These are phyloP conservation scores for Eumerus sabulonum DNA, from an alignment of 2,888 invertebrate genomes.

Conservation along the genomic window DNA sequence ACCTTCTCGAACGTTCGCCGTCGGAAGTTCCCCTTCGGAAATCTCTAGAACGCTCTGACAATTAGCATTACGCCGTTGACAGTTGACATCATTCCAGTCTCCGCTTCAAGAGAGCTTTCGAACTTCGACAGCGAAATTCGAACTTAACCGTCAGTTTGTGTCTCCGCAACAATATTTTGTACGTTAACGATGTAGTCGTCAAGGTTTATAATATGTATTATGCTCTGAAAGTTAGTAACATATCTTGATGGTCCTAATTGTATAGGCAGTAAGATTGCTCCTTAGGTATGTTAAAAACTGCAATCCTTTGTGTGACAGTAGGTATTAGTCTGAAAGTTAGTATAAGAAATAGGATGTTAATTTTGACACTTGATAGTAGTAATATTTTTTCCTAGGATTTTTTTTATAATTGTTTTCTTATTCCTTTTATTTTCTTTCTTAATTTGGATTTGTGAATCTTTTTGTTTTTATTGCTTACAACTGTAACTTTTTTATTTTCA, in stretches of 20 bases:
- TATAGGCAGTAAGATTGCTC: constrained; percentile 17
- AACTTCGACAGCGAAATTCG: too few species aligned
- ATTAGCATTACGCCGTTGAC: too few species aligned
- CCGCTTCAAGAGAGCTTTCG: too few species aligned
- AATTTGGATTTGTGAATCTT: constrained; percentile 7
- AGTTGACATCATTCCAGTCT: too few species aligned
- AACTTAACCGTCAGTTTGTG: too few species aligned
- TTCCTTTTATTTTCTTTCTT: neutral
- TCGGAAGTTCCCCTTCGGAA: too few species aligned
- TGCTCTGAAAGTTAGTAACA: constrained; percentile 14
- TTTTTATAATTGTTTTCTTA: neutral
- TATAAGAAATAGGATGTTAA: too few species aligned
- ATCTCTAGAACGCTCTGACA: too few species aligned
- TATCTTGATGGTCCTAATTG: constrained; percentile 25
- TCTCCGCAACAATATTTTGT: too few species aligned
- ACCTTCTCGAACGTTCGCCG: too few species aligned
- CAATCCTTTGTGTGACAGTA: neutral
- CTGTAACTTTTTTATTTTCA: constrained; percentile 18
- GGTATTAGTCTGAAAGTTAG: constrained; percentile 1
- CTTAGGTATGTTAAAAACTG: constrained; percentile 8
- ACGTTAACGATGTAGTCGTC: constrained; percentile 21
- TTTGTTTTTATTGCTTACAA: constrained; percentile 17
- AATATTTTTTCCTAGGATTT: too few species aligned
- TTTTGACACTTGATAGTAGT: too few species aligned
- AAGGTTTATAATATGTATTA: constrained; percentile 21